phyloP scores from a whole-genome alignment of 2,888 invertebrate species.

The Andrena marginata region DNA sequence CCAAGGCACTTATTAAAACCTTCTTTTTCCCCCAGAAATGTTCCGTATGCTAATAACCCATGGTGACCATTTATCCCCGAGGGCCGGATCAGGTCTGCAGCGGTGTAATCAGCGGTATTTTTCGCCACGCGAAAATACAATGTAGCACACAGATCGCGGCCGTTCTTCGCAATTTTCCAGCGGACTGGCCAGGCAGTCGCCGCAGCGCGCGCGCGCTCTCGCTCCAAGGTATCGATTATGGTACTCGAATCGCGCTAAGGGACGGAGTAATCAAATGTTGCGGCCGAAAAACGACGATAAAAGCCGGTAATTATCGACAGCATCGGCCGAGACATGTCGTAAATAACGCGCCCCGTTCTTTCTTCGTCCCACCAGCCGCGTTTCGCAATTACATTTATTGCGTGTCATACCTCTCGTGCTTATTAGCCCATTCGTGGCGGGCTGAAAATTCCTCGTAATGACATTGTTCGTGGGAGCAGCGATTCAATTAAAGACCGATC shows the following conservation, averaged over 20 bases:
- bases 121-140: conserved; percentile 29
- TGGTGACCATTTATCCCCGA: conserved; percentile 26
- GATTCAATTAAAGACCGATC: conserved; percentile 18
- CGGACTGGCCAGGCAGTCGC: background rate
- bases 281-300: background rate
- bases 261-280: conserved; percentile 31
- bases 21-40: conserved; percentile 4
- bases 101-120: conserved; percentile 49
- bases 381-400: conserved; percentile 21
- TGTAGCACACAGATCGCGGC: conserved; percentile 2
- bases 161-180: conserved; percentile 23
- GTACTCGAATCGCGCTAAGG: conserved; percentile 25
- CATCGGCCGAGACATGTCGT: conserved; percentile 10
- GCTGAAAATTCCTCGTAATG: conserved; percentile 5
- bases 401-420: background rate
- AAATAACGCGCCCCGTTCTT: conserved; percentile 17
- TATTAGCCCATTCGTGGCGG: background rate
- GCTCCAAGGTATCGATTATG: conserved; percentile 31
- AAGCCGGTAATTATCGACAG: conserved; percentile 30
- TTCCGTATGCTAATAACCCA: conserved; percentile 10
- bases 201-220: background rate
- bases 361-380: background rate
- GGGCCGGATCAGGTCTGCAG: conserved; percentile 14
- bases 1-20: conserved; percentile 9
- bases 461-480: background rate